Evolutionary conservation across 2,113 vertebrate genomes (phyloP).

Genomic region (Odontophorus gujanensis): DNA sequence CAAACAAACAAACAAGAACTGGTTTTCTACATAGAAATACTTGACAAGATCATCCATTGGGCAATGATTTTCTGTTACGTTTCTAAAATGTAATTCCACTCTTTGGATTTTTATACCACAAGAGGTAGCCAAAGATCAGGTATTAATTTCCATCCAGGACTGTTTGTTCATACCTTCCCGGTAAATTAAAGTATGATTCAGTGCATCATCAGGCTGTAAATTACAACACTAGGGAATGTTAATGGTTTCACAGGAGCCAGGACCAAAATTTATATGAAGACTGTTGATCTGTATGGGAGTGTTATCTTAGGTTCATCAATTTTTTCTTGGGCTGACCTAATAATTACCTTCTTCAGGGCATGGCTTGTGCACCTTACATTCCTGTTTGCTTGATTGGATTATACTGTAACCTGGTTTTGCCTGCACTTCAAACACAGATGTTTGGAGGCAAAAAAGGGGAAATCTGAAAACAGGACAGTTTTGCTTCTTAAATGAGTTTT

Average conservation of each 20-base stretch:
- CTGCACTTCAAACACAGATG: not conserved
- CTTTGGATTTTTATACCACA: constrained; percentile 40
- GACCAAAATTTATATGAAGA: constrained; percentile 43
- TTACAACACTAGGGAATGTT: constrained; percentile 29
- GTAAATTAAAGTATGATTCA: constrained; percentile 66
- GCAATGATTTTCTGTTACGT: not conserved
- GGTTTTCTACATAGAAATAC: not conserved
- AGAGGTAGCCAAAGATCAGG: constrained; percentile 64
- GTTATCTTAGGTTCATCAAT: constrained; percentile 20
- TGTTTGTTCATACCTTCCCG: constrained; percentile 55
- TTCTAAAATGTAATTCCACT: not conserved
- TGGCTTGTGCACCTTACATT: not conserved
- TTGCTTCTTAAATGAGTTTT: not conserved
- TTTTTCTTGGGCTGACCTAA: constrained; percentile 26
- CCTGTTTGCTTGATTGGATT: not conserved
- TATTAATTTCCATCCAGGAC: constrained; percentile 47
- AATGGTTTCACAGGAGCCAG: constrained; percentile 37
- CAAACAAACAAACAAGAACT: not conserved
- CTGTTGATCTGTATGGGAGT: constrained; percentile 19
- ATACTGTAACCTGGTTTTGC: not conserved
- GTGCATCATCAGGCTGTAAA: constrained; percentile 52
- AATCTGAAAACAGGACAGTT: not conserved
- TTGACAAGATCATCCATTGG: not conserved
- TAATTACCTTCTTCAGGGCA: constrained; percentile 34
- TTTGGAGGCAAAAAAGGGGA: not conserved